Evolutionary conservation across 2,797 vertebrate genomes (phyloP), one percentile per base, ranked within the genome.

Genomic region (Microctenopoma stevenorrisi): DNA sequence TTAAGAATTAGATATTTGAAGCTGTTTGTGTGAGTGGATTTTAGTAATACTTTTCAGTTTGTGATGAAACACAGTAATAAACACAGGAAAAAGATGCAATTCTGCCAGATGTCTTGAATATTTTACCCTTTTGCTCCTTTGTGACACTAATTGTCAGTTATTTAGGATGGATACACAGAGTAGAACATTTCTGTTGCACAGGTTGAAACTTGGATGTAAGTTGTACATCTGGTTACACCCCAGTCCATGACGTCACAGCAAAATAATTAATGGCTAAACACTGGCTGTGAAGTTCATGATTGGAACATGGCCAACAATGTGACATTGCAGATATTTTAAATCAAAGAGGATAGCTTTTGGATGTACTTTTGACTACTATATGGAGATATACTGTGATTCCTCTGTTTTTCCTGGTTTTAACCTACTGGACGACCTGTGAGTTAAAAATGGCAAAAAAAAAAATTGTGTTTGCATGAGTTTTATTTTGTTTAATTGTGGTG

Each of bases 391-490:
- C 60, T 70, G 51, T 35, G 55, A 53, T n/a, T 62, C 37, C 33
- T 63, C 50, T n/a, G 0, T 35, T 50, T 43, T 40, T 25, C 11
- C 12, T 57, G 15, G 18, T 46, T 63, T 74, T 47, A 55, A 53
- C 47, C 18, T 4, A 7, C 15, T 68, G 33, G 64, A 12, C 51
- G 59, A 44, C 28, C 68, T 65, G 13, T 16, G 57, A 57, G 22
- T 68, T 25, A 35, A 11, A 11, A 48, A 25, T 38, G 7, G 30
- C 18, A 47, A 42, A 11, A 50, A 33, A 42, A 35, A 22, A 64
- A 72, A 47, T 54, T 25, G 26, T 79, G 83, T 87, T 89, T 84
- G 82, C 79, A 53, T 66, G n/a, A 37, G 40, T 81, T 79, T 83
- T 78, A 60, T 68, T 56, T 40, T 52, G 9, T 44, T 43, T 64